Base-by-base conservation (phyloP, 1,140 invertebrate species). In the Neuroterus valhalla region DNA sequence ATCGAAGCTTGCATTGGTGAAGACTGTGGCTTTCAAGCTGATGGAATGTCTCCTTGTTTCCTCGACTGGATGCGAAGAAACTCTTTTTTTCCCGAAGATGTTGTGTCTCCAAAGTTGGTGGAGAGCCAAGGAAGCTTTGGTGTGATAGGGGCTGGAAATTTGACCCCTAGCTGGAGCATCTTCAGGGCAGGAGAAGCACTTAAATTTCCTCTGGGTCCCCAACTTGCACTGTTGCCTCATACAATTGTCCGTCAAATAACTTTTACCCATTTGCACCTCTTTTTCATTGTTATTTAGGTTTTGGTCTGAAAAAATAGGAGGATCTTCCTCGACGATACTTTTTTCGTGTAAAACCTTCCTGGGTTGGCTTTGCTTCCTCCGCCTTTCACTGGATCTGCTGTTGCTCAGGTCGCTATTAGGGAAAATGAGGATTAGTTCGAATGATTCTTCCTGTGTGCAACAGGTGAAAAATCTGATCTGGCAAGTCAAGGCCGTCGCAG, bases 31-130 rank as follows among this genome's bases (percentile, higher is more conserved):
- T 66, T 78, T 82, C 2, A 84, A 48, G 1, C 81, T 85, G 38
- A 86, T 75, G 23, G 72, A 68, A 26, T 74, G 68, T 50, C 43
- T n/a, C n/a, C 23, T 38, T 4, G 31, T 21, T 44, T 74, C 44
- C 14, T 55, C 48, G 11, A 42, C 21, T 19, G 1, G 70, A 45
- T n/a, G 14, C 2, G 48, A 11, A 14, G 44, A 11, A 17, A 21
- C 44, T 26, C 17, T 62, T 5, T 43, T 19, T n/a, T 55, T 52
- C 42, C 45, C 75, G 43, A 1, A 52, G 12, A 17, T 44, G 26
- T 23, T 43, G 52, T 92, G 91, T 43, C 86, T 85, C 91, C 91
- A 92, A 19, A 88, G 68, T 4, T 80, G 84, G 77, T 92, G 91
- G 23, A 91, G 71, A 1, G 86, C 77, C 52, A 92, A 72, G 0